Evolutionary conservation across 2,797 vertebrate species (phyloP), one percentile per base, ranked within the genome.

Genomic region (Sitta carolinensis): DNA sequence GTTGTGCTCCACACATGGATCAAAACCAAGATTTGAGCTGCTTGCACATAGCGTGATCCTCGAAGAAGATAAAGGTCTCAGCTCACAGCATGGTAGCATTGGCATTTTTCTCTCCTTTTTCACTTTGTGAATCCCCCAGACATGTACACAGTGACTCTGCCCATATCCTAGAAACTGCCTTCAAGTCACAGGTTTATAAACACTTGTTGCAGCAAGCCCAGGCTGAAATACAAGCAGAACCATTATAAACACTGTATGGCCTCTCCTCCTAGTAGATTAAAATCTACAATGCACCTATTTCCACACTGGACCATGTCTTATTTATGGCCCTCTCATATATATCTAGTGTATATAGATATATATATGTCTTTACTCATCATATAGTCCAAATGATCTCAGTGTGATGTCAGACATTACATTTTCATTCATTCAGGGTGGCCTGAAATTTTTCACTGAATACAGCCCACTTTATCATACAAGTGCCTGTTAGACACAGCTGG

Each of bases 221-320:
- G 45, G 45, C 23, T 84, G 62, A 50, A 42, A 78, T 20, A 52
- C 3, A 45, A 78, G 61, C 45, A 63, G 25, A 72, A 32, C 14
- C 7, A 52, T 29, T 20, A 13, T 7, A 22, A 32, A 51, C 4
- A n/a, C 30, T 13, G 1, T 4, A 29, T 2, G 11, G 3, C 8
- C 69, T 34, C n/a, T 61, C 15, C 36, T 82, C 40, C 30, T 19
- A 13, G 15, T 4, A 18, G 22, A 48, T 47, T 19, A 62, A 75
- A 68, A 36, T 32, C 43, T 18, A 55, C 27, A 75, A 5, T 8
- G 19, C 4, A 43, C 27, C 8, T 45, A 64, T 67, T 50, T 2
- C 34, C 27, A 50, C 57, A 43, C 11, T 20, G 43, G 30, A 34
- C 7, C 7, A 8, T 10, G 7, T 12, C 43, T 66, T 34, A 40